Conservation (phyloP, 2,113 vertebrate species). For the Mugil cephalus region DNA sequence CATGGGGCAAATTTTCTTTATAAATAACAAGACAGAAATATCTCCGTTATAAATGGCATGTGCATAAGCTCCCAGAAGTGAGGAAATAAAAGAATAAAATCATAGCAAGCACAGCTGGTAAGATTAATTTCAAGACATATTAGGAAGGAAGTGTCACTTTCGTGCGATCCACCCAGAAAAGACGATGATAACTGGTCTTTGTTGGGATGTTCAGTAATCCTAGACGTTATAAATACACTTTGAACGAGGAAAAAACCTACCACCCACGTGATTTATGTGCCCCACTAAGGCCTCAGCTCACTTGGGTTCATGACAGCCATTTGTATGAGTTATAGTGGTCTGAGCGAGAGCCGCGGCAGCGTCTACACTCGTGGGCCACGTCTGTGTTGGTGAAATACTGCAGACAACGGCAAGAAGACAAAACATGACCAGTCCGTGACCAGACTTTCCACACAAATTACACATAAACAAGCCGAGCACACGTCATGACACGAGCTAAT, state of each 20-base stretch:
- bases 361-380: conserved; percentile 9
- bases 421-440: conserved; percentile 1
- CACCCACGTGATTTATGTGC: conserved; percentile 46
- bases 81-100: conserved; percentile 15
- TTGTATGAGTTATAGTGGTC: conserved; percentile 51
- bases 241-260: conserved; percentile 5
- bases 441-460: conserved; percentile 12
- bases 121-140: neutral
- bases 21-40: conserved; percentile 15
- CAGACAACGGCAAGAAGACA: neutral
- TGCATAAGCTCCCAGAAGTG: neutral
- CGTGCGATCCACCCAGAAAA: neutral
- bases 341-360: conserved; percentile 43
- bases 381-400: conserved; percentile 15
- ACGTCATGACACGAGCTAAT: neutral
- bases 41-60: conserved; percentile 13
- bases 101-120: too few relatives aligned
- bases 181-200: neutral
- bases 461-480: neutral
- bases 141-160: neutral
- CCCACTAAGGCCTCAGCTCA: conserved; percentile 38
- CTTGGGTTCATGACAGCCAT: conserved; percentile 53
- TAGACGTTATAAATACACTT: conserved; percentile 25
- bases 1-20: conserved; percentile 23
- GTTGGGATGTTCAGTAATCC: conserved; percentile 9